Evolutionary conservation across 2,888 invertebrate species (phyloP), one percentile per base, ranked within the genome.

Genomic region (Metacarcinus magister): DNA sequence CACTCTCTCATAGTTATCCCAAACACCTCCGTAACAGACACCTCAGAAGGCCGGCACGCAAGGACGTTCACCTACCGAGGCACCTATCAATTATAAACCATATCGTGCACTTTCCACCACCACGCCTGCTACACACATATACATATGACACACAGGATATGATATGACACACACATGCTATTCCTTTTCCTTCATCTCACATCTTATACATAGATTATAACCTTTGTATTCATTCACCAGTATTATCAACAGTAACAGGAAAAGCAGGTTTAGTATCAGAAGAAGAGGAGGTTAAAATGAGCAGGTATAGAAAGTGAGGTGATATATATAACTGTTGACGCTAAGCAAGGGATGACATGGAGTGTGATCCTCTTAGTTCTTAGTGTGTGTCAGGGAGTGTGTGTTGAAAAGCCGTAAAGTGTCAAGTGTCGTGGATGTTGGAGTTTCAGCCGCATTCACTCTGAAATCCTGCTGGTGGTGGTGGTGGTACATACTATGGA

Each of bases 1-100:
- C n/a, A n/a, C n/a, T 75, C 75, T 75, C 75, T n/a, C 75, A 75
- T 75, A 75, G n/a, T 75, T 75, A 75, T 75, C 75, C 75, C 75
- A 75, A 23, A n/a, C 75, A 75, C 8, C 28, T 7, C 75, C 23
- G 75, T n/a, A n/a, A n/a, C n/a, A 23, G 7, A n/a, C 75, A 75
- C 75, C 23, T 75, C 7, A n/a, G 28, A 75, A 75, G 75, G 75
- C 0, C 75, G 28, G 75, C 75, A 75, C 28, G 60, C 60, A 60
- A 60, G 60, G 60, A 60, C 60, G 60, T 60, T 23, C 60, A 60
- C 60, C 60, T 60, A 2, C 7, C n/a, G 75, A 7, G 23, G n/a
- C 28, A 75, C 75, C 23, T 8, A 8, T 4, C n/a, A 75, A 23
- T 75, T n/a, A 75, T n/a, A 75, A 75, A 75, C 75, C 75, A n/a